Base-by-base conservation (phyloP, 2,888 invertebrate genomes). In the Fissipunctia ypsillon region DNA sequence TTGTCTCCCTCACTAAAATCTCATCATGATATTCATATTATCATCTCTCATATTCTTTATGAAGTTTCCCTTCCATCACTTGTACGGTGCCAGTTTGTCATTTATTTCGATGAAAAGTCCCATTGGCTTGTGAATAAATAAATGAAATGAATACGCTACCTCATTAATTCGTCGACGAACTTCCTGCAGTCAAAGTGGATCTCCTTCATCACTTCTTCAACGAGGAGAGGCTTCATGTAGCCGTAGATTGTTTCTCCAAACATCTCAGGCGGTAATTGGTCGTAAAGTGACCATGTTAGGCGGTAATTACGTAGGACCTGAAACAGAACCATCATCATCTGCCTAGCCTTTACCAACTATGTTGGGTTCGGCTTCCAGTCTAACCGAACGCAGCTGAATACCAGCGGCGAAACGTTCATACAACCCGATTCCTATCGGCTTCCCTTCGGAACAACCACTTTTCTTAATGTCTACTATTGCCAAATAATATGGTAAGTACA, bases 161-260 rank as follows among this genome's bases (percentile, higher is more conserved):
- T 91, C 92, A 92, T 92, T 6, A 93, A 73, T 41, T 91, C 90
- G 57, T 93, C 93, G 0, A 93, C 90, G 35, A 79, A 83, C 4
- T 68, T 69, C 72, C 93, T 87, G 64, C 90, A 91, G 0, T 93
- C 93, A 19, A 78, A 48, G 59, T 93, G 91, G 19, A 93, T 73
- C 16, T 89, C 78, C 6, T 69, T 69, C 93, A 93, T 92, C 25
- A 93, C 38, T 0, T 93, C 92, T 45, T 93, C 93, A 4, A 88
- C 88, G 0, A 93, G 68, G 0, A 93, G 38, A 0, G 87, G 73
- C 48, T 89, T 76, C 81, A 93, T 79, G 75, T 88, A 93, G 0
- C 93, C 93, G 35, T 90, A 92, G 0, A 93, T 69, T 0, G 83
- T 71, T 0, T 91, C 89, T 0, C 88, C 87, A 38, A 48, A 82